These are phyloP conservation scores for Copidosoma floridanum DNA, from an alignment of 1,140 invertebrate genomes.

Conservation along the genomic window DNA sequence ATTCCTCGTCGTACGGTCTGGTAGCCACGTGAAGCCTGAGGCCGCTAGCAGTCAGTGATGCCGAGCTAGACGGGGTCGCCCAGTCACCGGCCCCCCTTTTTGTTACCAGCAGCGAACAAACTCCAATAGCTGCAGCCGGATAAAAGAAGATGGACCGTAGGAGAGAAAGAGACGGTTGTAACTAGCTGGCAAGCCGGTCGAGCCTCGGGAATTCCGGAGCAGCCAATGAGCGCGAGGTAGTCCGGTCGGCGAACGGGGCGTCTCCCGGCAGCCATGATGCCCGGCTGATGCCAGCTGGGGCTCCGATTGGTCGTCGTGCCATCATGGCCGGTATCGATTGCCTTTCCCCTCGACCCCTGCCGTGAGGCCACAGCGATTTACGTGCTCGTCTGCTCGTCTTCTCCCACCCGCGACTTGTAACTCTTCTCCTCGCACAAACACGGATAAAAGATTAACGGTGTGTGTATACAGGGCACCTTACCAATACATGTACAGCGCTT, in stretches of 20 bases:
- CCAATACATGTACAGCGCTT: not conserved
- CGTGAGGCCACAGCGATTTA: not conserved
- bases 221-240: conserved; percentile 49
- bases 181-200: conserved; percentile 49
- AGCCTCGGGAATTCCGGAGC: conserved; percentile 51
- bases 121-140: conserved; percentile 5
- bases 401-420: too few relatives aligned
- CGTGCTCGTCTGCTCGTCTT: too few relatives aligned
- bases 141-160: conserved; percentile 17
- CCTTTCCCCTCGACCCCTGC: conserved; percentile 21
- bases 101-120: too few relatives aligned
- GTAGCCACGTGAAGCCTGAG: conserved; percentile 29
- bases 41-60: too few relatives aligned
- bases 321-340: conserved; percentile 49
- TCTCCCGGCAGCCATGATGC: conserved; percentile 52
- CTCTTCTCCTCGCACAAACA: not conserved
- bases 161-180: conserved; percentile 41
- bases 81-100: conserved; percentile 36
- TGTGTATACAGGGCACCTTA: not conserved
- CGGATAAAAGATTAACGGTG: not conserved
- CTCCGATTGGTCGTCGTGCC: conserved; percentile 42
- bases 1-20: conserved; percentile 30
- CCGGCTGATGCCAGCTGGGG: conserved; percentile 34
- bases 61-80: not conserved
- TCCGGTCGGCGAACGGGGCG: conserved; percentile 47